A percentile compares a stretch with the other conserved stretches of the same genome.
Conservation (phyloP, 2,888 invertebrate species). For the Xiphydria camelus region DNA sequence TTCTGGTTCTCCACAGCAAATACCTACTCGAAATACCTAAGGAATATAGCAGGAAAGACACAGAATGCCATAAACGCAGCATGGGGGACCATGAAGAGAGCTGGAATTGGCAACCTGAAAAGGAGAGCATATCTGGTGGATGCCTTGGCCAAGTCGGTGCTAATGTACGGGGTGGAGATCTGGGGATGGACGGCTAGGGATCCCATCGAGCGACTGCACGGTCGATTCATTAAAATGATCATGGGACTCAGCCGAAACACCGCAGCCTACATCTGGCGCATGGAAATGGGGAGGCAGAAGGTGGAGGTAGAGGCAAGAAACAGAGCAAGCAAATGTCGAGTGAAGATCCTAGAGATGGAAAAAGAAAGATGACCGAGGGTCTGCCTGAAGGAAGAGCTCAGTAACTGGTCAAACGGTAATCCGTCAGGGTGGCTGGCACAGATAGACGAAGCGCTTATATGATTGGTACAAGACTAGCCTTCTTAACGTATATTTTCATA, state of each 20-base stretch:
- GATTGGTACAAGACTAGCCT: too few relatives aligned
- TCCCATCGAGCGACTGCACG: slow-evolving; percentile 2
- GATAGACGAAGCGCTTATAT: too few relatives aligned
- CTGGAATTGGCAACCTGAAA: neutral
- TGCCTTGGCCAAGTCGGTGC: neutral
- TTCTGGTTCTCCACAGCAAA: slow-evolving; percentile 6
- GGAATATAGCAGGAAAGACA: slow-evolving; percentile 7
- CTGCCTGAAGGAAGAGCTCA: too few relatives aligned
- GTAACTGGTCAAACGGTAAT: too few relatives aligned
- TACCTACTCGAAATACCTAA: slow-evolving; percentile 4
- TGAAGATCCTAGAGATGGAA: neutral
- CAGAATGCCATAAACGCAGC: slow-evolving; percentile 13
- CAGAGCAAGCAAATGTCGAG: slow-evolving; percentile 5
- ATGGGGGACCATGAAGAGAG: slow-evolving; percentile 13
- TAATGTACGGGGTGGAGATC: slow-evolving; percentile 8
- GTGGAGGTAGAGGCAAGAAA: slow-evolving; percentile 7
- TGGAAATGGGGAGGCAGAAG: slow-evolving; percentile 8
- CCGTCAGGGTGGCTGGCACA: too few relatives aligned
- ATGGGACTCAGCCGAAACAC: slow-evolving; percentile 4
- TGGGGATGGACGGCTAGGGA: slow-evolving; percentile 7
- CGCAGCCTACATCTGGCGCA: slow-evolving; percentile 7
- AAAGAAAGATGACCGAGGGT: slow-evolving; percentile 5
- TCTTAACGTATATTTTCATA: too few relatives aligned
- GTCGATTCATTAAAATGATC: slow-evolving; percentile 8
- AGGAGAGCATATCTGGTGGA: slow-evolving; percentile 4